A percentile compares a stretch with the other conserved stretches of the same genome.
Evolutionary conservation across 2,113 vertebrate species (phyloP).

Genomic region (Poeciliopsis prolifica): DNA sequence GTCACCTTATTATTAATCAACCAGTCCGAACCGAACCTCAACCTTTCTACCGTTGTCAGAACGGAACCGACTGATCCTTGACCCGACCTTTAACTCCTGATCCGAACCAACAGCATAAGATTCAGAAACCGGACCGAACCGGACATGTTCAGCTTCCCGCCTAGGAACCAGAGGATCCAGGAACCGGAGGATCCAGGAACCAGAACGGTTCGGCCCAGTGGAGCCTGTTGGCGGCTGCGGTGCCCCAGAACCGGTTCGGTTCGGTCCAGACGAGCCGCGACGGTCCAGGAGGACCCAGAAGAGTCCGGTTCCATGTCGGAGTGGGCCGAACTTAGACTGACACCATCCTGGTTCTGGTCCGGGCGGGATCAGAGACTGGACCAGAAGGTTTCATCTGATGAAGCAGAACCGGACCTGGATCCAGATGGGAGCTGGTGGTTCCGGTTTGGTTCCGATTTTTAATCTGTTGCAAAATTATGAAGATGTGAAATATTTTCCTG

Average conservation of each 20-base stretch:
- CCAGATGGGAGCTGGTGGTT: no score
- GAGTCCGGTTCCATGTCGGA: constrained; percentile 38
- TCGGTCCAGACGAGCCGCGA: constrained; percentile 47
- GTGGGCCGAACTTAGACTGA: not conserved
- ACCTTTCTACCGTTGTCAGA: no score
- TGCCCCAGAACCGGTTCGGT: constrained; percentile 86
- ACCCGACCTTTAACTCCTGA: not conserved
- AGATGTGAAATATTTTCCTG: no score
- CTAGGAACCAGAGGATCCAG: constrained; percentile 86
- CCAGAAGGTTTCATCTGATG: no score
- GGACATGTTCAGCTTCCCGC: constrained; percentile 88
- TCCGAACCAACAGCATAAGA: not conserved
- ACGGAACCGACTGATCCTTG: not conserved
- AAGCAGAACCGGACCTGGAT: no score
- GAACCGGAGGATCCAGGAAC: constrained; percentile 44
- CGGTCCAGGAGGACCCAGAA: constrained; percentile 16
- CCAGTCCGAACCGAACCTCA: no score
- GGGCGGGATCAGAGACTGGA: no score
- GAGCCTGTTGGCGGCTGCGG: constrained; percentile 78
- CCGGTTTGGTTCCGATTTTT: no score
- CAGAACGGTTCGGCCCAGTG: constrained; percentile 81
- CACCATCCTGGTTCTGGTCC: not conserved
- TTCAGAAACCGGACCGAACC: constrained; percentile 53
- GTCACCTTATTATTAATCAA: no score
- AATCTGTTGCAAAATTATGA: no score